Conservation (phyloP, 2,113 vertebrate genomes). For the Ptyas mucosa region DNA sequence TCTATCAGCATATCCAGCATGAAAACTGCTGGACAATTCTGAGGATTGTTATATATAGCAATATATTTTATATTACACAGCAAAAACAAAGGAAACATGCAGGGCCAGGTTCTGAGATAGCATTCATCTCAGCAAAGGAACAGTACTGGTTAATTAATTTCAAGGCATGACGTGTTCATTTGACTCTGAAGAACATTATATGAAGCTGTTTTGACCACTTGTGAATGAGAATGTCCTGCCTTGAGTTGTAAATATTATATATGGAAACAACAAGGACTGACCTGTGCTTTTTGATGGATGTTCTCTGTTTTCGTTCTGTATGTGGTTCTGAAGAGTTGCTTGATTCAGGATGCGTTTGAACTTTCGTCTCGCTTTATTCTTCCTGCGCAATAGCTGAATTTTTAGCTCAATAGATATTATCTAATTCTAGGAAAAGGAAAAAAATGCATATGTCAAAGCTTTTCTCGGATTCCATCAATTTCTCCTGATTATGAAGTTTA, state of each 20-base stretch:
- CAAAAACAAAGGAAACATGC: neutral
- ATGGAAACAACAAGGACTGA: neutral
- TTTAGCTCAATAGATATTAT: neutral
- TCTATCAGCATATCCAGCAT: neutral
- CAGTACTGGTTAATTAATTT: neutral
- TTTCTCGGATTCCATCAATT: neutral
- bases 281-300: neutral
- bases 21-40: neutral
- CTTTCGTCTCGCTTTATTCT: neutral
- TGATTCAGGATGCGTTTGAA: neutral
- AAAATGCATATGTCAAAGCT: neutral
- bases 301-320: neutral
- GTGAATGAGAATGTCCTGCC: neutral
- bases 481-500: neutral
- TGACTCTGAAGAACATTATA: neutral
- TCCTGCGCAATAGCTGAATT: neutral
- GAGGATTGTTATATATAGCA: neutral
- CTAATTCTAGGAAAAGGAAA: neutral
- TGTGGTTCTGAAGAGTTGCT: neutral
- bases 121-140: neutral
- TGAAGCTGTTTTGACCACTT: neutral
- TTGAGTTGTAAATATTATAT: neutral
- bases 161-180: neutral
- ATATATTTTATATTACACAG: neutral
- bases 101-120: neutral